Evolutionary conservation across 2,888 invertebrate genomes (phyloP), one percentile per base, ranked within the genome.

Genomic region (Coleophora deauratella): DNA sequence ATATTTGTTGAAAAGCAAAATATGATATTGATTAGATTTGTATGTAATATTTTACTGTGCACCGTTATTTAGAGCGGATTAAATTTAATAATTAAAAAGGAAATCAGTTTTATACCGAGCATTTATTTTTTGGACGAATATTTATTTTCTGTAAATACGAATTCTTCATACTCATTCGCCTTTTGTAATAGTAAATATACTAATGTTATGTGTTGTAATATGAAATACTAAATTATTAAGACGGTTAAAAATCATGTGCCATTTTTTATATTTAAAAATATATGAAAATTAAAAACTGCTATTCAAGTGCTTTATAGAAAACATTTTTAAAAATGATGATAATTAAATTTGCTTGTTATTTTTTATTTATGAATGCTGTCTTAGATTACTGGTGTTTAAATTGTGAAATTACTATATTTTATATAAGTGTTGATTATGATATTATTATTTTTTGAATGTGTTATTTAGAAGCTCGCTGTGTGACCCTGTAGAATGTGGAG

Each of bases 261-360:
- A 81, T 81, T 79, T 79, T 74, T 73, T 71, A 52, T 59, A 49
- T 45, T 45, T 49, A 51, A 57, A 54, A 51, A 57, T 21, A 21
- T 21, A 47, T 54, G 54, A 54, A 54, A 58, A 68, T 72, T 67
- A 64, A 69, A 67, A 66, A 69, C 74, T 81, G 80, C 80, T 79
- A 81, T 62, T 73, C 68, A 76, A 82, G 82, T 81, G 82, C 84
- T 84, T 84, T 79, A n/a, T n/a, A 77, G 74, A 72, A 69, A 70
- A 72, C 67, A 69, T 74, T 73, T 62, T 64, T 59, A 65, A 67
- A 59, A 31, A 64, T 60, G 63, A 62, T 59, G 79, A 84, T 82
- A 81, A 72, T 82, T 84, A 79, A 85, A 85, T 85, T 85, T 85
- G 84, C 84, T 85, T 84, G 82, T 72, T 73, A 59, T 73, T 47